Conservation (phyloP, 2,797 vertebrate genomes). For the Glossophaga mutica region DNA sequence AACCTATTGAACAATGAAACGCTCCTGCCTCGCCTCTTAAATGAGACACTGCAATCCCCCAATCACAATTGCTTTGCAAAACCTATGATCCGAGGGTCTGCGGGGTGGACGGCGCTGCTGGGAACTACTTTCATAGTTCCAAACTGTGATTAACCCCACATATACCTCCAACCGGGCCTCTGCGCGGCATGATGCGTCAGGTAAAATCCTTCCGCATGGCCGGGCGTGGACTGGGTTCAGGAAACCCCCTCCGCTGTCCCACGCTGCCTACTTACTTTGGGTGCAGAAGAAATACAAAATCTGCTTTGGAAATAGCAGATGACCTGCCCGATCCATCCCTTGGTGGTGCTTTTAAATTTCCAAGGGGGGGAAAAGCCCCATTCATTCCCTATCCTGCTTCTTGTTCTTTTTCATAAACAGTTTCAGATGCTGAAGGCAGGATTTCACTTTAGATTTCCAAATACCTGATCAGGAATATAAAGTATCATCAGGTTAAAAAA, state of each 20-base stretch:
- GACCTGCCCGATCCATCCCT: background rate
- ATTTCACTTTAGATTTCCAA: background rate
- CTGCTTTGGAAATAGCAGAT: rapidly evolving
- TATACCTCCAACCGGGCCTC: background rate
- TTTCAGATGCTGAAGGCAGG: background rate
- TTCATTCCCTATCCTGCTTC: background rate
- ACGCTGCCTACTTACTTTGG: background rate
- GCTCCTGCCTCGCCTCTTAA: background rate
- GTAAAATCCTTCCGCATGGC: background rate
- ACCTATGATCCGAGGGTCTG: background rate
- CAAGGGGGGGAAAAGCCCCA: background rate
- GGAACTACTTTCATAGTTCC: background rate
- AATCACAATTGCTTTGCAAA: background rate
- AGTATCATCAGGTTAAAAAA: background rate
- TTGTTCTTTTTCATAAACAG: background rate
- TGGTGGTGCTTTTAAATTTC: background rate
- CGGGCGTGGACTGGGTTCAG: rapidly evolving
- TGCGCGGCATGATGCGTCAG: background rate
- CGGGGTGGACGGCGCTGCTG: rapidly evolving
- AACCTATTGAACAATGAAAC: background rate
- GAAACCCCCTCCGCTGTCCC: rapidly evolving
- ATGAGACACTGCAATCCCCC: background rate
- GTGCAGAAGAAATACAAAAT: background rate
- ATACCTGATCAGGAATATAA: background rate
- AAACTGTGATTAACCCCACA: background rate